phyloP scores from a whole-genome alignment of 1,140 invertebrate species.

The Drosophila littoralis region DNA sequence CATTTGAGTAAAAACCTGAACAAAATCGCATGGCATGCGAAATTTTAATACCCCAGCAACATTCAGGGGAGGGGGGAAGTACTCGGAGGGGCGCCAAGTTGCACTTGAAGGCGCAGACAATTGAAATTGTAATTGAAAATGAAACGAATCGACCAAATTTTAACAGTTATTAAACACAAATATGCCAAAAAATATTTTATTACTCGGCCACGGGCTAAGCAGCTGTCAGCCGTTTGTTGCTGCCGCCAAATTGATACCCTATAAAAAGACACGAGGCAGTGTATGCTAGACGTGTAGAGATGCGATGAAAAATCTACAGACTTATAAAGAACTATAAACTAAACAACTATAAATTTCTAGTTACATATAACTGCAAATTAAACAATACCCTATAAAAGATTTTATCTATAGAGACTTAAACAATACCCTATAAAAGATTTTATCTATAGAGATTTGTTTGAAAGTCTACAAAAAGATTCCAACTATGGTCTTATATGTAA shows the following conservation, averaged over 20 bases:
- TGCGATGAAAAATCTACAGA: no score
- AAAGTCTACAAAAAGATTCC: no score
- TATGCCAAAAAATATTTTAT: conserved; percentile 71
- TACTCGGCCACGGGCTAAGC: conserved; percentile 36
- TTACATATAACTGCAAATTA: no score
- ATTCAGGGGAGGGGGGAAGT: no score
- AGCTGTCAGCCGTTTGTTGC: conserved; percentile 63
- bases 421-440: no score
- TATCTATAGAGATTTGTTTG: no score
- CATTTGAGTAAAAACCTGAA: conserved; percentile 35
- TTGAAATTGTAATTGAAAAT: conserved; percentile 66
- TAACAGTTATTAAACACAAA: conserved; percentile 71
- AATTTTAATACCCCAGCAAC: conserved; percentile 8
- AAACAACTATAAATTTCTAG: no score
- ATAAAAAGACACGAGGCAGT: neutral
- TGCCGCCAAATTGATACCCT: conserved; percentile 55
- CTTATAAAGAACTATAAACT: no score
- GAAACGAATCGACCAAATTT: conserved; percentile 64
- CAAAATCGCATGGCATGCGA: conserved; percentile 29
- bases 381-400: no score
- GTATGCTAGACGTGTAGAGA: neutral
- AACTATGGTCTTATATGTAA: no score
- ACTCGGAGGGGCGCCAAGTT: conserved; percentile 4
- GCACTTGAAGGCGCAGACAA: conserved; percentile 27
- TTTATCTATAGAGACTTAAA: no score